Evolutionary conservation across 2,797 vertebrate genomes (phyloP).

Genomic region (Micropoecilia bifurca): DNA sequence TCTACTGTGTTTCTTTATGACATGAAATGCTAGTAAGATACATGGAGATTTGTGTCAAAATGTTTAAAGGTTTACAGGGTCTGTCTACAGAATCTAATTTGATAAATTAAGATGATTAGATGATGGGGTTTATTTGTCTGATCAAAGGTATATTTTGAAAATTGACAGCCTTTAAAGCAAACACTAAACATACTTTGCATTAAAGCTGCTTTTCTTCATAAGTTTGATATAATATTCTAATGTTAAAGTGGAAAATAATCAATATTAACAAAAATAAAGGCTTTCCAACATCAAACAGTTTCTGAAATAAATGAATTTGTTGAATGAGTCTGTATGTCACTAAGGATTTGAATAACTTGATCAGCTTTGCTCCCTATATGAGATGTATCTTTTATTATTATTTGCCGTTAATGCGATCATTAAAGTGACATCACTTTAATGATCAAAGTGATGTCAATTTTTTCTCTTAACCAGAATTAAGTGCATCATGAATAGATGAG

Average conservation of each 20-base stretch:
- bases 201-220: neutral
- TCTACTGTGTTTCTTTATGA: neutral
- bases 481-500: slow-evolving; percentile 10
- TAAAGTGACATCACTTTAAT: too few species aligned
- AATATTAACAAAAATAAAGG: neutral
- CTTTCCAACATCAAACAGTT: neutral
- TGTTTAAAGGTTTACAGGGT: neutral
- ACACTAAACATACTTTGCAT: neutral
- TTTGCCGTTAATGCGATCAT: neutral
- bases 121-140: too few species aligned
- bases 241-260: neutral
- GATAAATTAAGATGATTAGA: neutral
- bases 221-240: neutral
- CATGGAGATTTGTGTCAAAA: neutral
- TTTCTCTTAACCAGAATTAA: neutral
- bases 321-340: neutral
- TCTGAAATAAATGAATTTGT: neutral
- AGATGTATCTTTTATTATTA: neutral
- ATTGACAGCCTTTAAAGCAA: neutral
- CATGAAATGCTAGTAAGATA: neutral
- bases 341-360: neutral
- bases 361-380: neutral
- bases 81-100: neutral
- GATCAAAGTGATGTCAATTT: neutral
- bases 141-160: neutral